A percentile compares a stretch with the other conserved stretches of the same genome.
These are phyloP conservation scores for Corythoichthys haematopterus DNA, from an alignment of 2,113 vertebrate genomes.

Conservation along the genomic window DNA sequence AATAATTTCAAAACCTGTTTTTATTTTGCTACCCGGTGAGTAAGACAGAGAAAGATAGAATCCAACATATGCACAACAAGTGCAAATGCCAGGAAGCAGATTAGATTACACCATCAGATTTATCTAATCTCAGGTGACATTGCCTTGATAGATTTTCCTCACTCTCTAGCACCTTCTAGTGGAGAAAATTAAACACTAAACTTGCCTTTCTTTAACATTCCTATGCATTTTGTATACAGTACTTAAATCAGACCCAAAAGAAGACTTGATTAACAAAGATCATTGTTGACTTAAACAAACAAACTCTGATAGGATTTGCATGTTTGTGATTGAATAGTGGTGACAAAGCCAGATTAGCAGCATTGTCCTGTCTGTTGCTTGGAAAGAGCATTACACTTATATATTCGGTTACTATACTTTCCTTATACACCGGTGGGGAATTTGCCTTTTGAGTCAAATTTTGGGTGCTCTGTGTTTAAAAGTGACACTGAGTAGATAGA, in stretches of 20 bases:
- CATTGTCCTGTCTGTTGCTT: constrained; percentile 1
- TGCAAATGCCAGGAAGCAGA: constrained; percentile 41
- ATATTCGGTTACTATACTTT: constrained; percentile 22
- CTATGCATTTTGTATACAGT: constrained; percentile 8
- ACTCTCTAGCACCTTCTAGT: constrained; percentile 31
- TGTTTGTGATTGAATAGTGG: not conserved
- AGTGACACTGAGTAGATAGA: constrained; percentile 35
- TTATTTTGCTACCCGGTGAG: constrained; percentile 11
- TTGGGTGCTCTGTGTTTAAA: constrained; percentile 44
- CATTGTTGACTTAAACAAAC: not conserved
- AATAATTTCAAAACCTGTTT: not conserved
- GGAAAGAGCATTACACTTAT: constrained; percentile 8
- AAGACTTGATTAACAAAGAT: not conserved
- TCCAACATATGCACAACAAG: constrained; percentile 33
- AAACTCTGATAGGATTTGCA: not conserved
- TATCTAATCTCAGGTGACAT: constrained; percentile 71
- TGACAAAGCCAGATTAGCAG: constrained; percentile 8
- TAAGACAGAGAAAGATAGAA: constrained; percentile 12
- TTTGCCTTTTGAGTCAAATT: constrained; percentile 38
- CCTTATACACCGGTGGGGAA: constrained; percentile 20
- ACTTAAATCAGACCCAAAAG: constrained; percentile 1
- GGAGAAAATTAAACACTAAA: constrained; percentile 10
- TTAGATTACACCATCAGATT: constrained; percentile 64
- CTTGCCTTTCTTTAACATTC: not conserved
- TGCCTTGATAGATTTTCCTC: constrained; percentile 37